phyloP scores from a whole-genome alignment of 1,140 invertebrate genomes.

The Streblospio benedicti region DNA sequence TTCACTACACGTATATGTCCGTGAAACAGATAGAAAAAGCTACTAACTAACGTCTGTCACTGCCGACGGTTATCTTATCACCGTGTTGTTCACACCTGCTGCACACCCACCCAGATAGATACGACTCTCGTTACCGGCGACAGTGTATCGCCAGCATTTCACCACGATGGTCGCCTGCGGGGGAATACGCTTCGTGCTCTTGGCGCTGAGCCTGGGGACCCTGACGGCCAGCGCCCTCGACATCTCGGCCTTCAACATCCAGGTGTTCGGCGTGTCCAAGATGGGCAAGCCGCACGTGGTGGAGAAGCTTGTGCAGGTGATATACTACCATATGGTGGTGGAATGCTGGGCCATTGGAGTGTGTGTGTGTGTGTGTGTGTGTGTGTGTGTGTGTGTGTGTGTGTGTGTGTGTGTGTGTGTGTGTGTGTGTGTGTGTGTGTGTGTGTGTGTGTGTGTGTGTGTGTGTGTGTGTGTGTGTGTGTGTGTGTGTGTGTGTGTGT shows the following conservation, averaged over 20 bases:
- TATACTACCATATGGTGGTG: no score
- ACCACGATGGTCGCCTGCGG: no score
- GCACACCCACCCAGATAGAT: no score
- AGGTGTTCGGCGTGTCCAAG: conserved; percentile 11
- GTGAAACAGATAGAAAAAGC: no score
- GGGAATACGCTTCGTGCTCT: no score
- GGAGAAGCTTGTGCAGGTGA: conserved; percentile 7
- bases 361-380: conserved; percentile 5
- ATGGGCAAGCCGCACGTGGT: conserved; percentile 3
- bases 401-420: background rate
- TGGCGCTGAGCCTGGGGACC: background rate
- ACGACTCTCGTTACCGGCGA: no score
- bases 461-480: conserved; percentile 4
- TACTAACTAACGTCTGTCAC: no score
- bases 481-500: conserved; percentile 4
- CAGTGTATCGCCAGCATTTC: no score
- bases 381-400: background rate
- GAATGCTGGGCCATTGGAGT: no score
- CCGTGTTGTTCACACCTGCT: no score
- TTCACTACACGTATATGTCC: no score
- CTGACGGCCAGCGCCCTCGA: background rate
- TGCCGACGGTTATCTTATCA: no score
- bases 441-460: conserved; percentile 4
- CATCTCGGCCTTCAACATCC: conserved; percentile 13
- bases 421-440: conserved; percentile 4